Conservation (phyloP, 2,888 invertebrate species). For the Trichacis sp. region DNA sequence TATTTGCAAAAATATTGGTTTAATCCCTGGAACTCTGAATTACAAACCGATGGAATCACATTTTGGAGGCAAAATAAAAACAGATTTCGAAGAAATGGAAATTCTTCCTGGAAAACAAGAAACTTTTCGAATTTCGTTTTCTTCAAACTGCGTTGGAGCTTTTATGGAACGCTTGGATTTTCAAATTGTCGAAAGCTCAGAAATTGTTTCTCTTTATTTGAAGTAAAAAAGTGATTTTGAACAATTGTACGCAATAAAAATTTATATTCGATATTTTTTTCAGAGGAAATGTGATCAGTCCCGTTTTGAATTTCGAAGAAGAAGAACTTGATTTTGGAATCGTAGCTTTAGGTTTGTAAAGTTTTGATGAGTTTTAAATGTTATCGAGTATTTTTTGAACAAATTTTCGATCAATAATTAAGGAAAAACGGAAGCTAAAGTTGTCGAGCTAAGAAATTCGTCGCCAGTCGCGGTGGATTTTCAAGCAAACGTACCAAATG, state of each 20-base stretch:
- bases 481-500: constrained; percentile 70
- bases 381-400: neutral
- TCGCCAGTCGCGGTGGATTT: constrained; percentile 73
- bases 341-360: constrained; percentile 71
- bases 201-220: constrained; percentile 72
- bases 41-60: constrained; percentile 70
- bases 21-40: constrained; percentile 73
- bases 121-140: constrained; percentile 72
- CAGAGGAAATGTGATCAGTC: constrained; percentile 76
- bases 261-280: constrained; percentile 48
- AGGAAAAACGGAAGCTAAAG: constrained; percentile 71
- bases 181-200: constrained; percentile 72
- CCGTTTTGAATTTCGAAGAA: constrained; percentile 72
- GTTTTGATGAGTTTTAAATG: neutral
- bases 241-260: constrained; percentile 3
- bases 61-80: constrained; percentile 73
- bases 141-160: constrained; percentile 73
- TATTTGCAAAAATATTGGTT: constrained; percentile 67
- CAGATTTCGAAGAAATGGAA: constrained; percentile 69
- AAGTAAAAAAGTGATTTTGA: constrained; percentile 68
- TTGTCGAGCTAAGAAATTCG: constrained; percentile 71
- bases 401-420: constrained; percentile 1
- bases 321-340: constrained; percentile 73
- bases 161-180: constrained; percentile 76
- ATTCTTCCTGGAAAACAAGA: constrained; percentile 71